Evolutionary conservation across 2,113 vertebrate species (phyloP).

Genomic region (Thamnaconus septentrionalis): DNA sequence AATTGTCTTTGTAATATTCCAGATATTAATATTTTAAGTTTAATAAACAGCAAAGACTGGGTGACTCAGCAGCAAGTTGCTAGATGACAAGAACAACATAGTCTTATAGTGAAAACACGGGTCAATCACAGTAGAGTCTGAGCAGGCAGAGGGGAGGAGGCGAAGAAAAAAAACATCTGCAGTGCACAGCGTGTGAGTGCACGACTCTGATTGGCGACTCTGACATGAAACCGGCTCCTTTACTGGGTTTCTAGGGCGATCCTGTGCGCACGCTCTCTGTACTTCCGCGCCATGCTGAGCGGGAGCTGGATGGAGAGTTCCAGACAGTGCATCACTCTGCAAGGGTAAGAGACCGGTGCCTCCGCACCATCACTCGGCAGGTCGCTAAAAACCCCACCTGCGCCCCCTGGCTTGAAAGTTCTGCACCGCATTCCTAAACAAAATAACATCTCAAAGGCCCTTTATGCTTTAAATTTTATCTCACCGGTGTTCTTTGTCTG

Average conservation of each 20-base stretch:
- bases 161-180: too few relatives aligned
- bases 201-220: conserved; percentile 22
- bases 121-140: too few relatives aligned
- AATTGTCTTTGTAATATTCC: too few relatives aligned
- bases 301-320: conserved; percentile 94
- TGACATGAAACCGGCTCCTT: conserved; percentile 37
- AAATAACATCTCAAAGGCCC: background rate
- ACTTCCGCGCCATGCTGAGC: conserved; percentile 93
- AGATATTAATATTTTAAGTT: too few relatives aligned
- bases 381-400: conserved; percentile 16
- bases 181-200: too few relatives aligned
- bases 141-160: too few relatives aligned
- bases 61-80: too few relatives aligned
- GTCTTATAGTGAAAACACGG: too few relatives aligned
- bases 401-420: background rate
- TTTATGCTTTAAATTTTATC: too few relatives aligned
- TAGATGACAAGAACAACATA: too few relatives aligned
- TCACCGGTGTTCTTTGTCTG: too few relatives aligned
- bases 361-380: background rate
- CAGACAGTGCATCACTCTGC: conserved; percentile 86
- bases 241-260: conserved; percentile 82
- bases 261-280: conserved; percentile 90
- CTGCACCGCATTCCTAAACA: conserved; percentile 16
- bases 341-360: conserved; percentile 81
- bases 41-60: too few relatives aligned